Base-by-base conservation (phyloP, 2,113 vertebrate genomes). In the Lipophrys pholis region DNA sequence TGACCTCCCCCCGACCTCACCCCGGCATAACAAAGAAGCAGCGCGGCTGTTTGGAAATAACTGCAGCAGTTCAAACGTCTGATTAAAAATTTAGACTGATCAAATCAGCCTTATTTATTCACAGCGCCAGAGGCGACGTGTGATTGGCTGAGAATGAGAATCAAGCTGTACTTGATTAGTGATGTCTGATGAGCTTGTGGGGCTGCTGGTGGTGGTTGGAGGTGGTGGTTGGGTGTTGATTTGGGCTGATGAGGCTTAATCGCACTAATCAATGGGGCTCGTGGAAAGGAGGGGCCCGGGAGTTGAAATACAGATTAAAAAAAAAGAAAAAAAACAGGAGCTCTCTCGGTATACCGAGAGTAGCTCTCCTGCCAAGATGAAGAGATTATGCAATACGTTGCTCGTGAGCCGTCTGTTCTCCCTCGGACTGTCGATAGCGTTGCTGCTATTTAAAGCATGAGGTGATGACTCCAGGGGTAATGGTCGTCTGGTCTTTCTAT, bases 161-260 rank as follows among this genome's bases (percentile, higher is more conserved):
- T 85, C 83, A 87, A 82, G 83, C 85, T 84, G 68, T 80, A 87
- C 77, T 87, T 89, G 85, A 90, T 90, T 86, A 89, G 81, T 80
- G 64, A 76, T 75, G 71, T 82, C 80, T 89, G 87, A 86, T 83
- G 79, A 87, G 83, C 75, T 55, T 75, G 68, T 71, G 62, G 60
- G 21, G 21, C 73, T 35, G 10, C 76, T 82, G 38, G n/a, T 76
- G 72, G 69, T n/a, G 63, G 15, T n/a, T 17, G 3, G 7, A 36
- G 21, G 36, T 30, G 41, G 8, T 1, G 69, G 6, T 45, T 50
- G 30, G 55, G 38, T 78, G 74, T 88, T 86, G 83, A 87, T 86
- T 90, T 84, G 77, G 74, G 69, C 72, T 87, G 83, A 91, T 91
- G 82, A 88, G 82, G 69, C 76, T 85, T 87, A 87, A 88, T 91